Evolutionary conservation across 2,797 vertebrate species (phyloP).

Genomic region (Cynopterus sphinx): DNA sequence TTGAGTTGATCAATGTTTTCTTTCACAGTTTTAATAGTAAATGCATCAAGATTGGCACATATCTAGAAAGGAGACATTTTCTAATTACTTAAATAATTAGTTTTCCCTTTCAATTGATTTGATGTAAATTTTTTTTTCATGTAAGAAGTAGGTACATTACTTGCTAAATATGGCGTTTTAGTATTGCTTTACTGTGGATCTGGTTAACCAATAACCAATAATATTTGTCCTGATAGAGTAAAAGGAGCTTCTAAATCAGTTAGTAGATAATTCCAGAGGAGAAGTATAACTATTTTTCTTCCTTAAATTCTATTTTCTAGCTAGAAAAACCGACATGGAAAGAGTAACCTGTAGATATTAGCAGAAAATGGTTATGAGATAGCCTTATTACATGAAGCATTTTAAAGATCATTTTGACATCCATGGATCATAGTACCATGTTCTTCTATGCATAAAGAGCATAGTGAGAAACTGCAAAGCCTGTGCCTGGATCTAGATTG

Average conservation of each 20-base stretch:
- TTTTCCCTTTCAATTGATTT: neutral
- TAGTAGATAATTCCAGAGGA: neutral
- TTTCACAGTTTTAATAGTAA: constrained; percentile 91
- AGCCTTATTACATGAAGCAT: neutral
- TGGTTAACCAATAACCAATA: neutral
- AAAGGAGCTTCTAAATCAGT: neutral
- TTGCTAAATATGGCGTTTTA: constrained; percentile 17
- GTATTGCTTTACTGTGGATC: neutral
- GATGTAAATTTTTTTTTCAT: neutral
- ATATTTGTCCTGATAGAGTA: neutral
- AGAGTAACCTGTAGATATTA: neutral
- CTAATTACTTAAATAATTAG: constrained; percentile 30
- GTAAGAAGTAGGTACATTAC: neutral
- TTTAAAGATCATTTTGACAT: neutral
- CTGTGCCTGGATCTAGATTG: neutral
- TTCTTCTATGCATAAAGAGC: neutral
- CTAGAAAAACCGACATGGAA: neutral
- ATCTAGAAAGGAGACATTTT: constrained; percentile 88
- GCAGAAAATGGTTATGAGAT: neutral
- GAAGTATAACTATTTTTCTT: neutral
- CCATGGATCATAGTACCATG: neutral
- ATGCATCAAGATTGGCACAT: constrained; percentile 96
- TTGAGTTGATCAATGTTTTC: constrained; percentile 79
- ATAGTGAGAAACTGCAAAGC: neutral
- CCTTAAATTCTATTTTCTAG: constrained; percentile 11